Evolutionary conservation across 2,888 invertebrate species (phyloP).

Genomic region (Lasius platythorax): DNA sequence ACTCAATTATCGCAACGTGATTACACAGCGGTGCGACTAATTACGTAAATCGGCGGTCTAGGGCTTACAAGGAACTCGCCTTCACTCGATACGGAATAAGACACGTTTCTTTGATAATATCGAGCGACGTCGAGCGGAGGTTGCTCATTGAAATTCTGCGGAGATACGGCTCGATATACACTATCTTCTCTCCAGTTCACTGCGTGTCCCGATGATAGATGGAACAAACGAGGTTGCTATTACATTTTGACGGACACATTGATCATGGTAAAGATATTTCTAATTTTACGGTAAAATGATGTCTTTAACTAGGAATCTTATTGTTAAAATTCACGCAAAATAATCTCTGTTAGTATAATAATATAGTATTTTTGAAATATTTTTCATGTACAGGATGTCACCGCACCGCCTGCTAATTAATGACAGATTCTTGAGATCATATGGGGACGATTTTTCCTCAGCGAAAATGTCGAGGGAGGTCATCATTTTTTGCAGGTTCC

Average conservation of each 20-base stretch:
- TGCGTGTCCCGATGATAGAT: slow-evolving; percentile 50
- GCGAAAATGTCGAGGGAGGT: background rate
- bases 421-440: background rate
- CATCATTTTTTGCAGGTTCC: background rate
- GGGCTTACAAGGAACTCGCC: background rate
- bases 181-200: slow-evolving; percentile 51
- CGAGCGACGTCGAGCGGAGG: slow-evolving; percentile 34
- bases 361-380: background rate
- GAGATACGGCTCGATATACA: slow-evolving; percentile 45
- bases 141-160: slow-evolving; percentile 49
- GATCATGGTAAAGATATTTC: slow-evolving; percentile 28
- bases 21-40: slow-evolving; percentile 37
- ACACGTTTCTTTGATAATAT: slow-evolving; percentile 56
- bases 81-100: slow-evolving; percentile 40
- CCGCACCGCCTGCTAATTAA: background rate
- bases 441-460: background rate
- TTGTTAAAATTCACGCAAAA: background rate
- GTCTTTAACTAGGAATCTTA: background rate
- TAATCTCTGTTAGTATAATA: background rate
- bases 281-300: slow-evolving; percentile 3
- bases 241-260: slow-evolving; percentile 49
- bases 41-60: slow-evolving; percentile 41
- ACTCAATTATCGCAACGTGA: slow-evolving; percentile 43
- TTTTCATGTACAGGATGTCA: background rate
- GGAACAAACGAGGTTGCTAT: slow-evolving; percentile 54